Percentiles rank a stretch among this genome's conserved stretches.
phyloP scores from a whole-genome alignment of 2,113 vertebrate genomes.

The Dipodomys spectabilis region DNA sequence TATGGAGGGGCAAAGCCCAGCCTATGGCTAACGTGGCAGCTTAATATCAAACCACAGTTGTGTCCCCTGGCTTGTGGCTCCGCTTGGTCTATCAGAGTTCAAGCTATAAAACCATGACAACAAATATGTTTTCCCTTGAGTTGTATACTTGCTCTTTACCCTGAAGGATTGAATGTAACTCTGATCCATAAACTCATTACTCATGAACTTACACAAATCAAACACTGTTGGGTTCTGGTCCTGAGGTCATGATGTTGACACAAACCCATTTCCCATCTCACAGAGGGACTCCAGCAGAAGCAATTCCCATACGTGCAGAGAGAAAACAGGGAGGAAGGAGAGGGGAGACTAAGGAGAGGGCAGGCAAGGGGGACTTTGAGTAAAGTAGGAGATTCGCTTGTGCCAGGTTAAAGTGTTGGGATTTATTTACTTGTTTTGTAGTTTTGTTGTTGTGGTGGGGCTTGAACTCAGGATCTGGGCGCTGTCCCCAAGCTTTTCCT shows the following conservation, averaged over 20 bases:
- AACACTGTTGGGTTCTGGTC: not conserved
- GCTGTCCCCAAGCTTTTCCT: no score
- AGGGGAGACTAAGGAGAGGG: accelerated
- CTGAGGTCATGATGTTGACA: not conserved
- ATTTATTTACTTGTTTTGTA: not conserved
- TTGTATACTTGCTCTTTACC: no score
- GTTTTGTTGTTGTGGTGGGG: no score
- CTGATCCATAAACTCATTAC: not conserved
- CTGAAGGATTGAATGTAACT: not conserved
- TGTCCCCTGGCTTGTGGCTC: not conserved
- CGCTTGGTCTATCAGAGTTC: not conserved
- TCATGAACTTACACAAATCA: not conserved
- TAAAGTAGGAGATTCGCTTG: not conserved
- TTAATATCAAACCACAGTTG: not conserved
- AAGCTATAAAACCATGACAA: not conserved
- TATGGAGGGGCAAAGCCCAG: no score
- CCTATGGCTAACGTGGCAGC: not conserved
- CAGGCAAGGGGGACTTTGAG: not conserved
- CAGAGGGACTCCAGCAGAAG: not conserved
- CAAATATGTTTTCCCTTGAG: no score
- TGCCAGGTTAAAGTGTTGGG: accelerated
- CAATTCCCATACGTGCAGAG: not conserved
- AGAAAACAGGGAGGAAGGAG: not conserved
- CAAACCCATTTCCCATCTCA: not conserved
- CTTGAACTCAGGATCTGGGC: no score